Percentiles rank a stretch among this genome's conserved stretches.
phyloP scores from a whole-genome alignment of 2,797 vertebrate species.

The Bucorvus abyssinicus region DNA sequence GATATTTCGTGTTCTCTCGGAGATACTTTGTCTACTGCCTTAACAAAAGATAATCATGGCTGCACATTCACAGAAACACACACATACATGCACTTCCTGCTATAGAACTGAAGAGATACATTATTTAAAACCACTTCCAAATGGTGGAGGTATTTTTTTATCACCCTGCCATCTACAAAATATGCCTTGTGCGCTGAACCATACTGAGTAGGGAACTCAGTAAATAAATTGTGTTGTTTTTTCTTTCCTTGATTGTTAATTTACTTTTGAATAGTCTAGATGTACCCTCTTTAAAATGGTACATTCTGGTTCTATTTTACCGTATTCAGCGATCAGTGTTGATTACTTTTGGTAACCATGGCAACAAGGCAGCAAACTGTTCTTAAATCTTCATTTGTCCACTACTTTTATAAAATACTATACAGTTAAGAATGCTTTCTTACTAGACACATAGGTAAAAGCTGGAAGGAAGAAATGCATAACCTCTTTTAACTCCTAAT shows the following conservation, averaged over 20 bases:
- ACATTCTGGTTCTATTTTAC: conserved; percentile 71
- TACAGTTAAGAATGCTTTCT: conserved; percentile 41
- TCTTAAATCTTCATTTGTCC: conserved; percentile 77
- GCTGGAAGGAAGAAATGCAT: background rate
- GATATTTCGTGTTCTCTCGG: background rate
- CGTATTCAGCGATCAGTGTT: conserved; percentile 77
- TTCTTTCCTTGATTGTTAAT: conserved; percentile 40
- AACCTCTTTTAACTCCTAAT: background rate
- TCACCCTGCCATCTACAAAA: background rate
- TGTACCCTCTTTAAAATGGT: conserved; percentile 68
- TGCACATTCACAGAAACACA: background rate
- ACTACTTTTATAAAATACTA: conserved; percentile 69
- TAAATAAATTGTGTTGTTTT: conserved; percentile 41
- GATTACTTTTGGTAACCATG: conserved; percentile 74
- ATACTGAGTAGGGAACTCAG: conserved; percentile 28
- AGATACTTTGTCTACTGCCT: background rate
- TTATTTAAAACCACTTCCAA: conserved; percentile 55
- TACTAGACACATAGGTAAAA: conserved; percentile 10
- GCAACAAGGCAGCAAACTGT: conserved; percentile 71
- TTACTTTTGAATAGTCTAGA: conserved; percentile 58
- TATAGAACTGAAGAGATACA: conserved; percentile 37
- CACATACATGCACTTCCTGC: background rate
- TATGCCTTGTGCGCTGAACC: conserved; percentile 33
- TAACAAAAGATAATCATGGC: conserved; percentile 12
- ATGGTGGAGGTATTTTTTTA: conserved; percentile 27